Conservation (phyloP, 1,140 invertebrate genomes). For the Acromyrmex echinatior region DNA sequence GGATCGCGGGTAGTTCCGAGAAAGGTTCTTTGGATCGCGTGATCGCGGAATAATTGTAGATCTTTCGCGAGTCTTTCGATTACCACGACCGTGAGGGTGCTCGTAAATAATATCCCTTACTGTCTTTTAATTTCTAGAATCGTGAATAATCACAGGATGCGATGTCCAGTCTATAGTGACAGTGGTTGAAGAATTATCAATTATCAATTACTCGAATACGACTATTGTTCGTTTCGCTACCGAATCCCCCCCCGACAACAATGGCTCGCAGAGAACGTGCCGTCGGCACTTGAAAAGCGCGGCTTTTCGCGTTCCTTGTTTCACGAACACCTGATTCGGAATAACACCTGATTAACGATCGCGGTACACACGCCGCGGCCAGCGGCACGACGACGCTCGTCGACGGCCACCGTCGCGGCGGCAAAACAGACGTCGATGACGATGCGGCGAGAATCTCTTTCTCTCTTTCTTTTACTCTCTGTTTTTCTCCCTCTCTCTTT, state of each 20-base stretch:
- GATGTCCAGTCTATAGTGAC: slow-evolving; percentile 14
- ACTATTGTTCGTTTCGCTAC: neutral
- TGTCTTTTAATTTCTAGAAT: neutral
- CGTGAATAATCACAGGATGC: neutral
- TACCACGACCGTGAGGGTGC: neutral
- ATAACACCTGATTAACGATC: slow-evolving; percentile 21
- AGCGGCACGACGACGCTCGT: slow-evolving; percentile 41
- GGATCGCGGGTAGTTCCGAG: slow-evolving; percentile 5
- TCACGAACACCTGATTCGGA: neutral
- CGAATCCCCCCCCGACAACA: neutral
- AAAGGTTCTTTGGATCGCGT: slow-evolving; percentile 30
- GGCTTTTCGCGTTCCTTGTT: neutral
- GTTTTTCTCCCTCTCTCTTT: neutral
- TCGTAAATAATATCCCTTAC: neutral
- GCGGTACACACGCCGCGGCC: slow-evolving; percentile 1
- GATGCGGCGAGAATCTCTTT: slow-evolving; percentile 2
- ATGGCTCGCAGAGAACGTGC: neutral
- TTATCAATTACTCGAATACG: neutral
- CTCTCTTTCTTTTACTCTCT: neutral
- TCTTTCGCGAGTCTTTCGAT: slow-evolving; percentile 1
- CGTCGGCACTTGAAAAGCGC: slow-evolving; percentile 8
- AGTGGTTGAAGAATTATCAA: neutral
- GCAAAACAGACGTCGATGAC: slow-evolving; percentile 62
- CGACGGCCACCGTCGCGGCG: slow-evolving; percentile 59
- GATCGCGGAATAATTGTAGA: neutral